These are phyloP conservation scores for Calephelis perditalis DNA, from an alignment of 2,888 invertebrate species.

Conservation along the genomic window DNA sequence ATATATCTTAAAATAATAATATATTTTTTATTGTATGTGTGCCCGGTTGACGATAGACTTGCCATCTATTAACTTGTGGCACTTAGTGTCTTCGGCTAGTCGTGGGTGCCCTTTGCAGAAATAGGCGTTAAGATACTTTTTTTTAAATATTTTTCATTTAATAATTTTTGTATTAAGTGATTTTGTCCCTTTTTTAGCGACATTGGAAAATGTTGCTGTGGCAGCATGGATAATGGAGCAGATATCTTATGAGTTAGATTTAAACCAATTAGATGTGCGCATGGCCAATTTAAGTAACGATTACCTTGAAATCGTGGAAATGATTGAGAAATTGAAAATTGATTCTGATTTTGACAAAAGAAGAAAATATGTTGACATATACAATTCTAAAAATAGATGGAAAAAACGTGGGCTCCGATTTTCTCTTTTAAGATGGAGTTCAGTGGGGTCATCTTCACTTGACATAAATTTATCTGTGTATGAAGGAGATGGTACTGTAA, in stretches of 20 bases:
- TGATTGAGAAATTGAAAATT: slow-evolving; percentile 61
- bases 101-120: too few relatives aligned
- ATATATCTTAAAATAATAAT: too few relatives aligned
- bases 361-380: slow-evolving; percentile 65
- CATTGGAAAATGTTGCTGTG: slow-evolving; percentile 81
- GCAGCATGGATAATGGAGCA: slow-evolving; percentile 82
- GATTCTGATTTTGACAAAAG: slow-evolving; percentile 62
- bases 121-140: too few relatives aligned
- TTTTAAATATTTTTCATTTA: too few relatives aligned
- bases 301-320: slow-evolving; percentile 54
- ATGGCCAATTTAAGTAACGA: slow-evolving; percentile 51
- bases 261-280: slow-evolving; percentile 77
- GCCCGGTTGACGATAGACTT: too few relatives aligned
- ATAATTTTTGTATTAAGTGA: too few relatives aligned
- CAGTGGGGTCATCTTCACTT: slow-evolving; percentile 64
- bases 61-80: too few relatives aligned
- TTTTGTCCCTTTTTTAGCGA: slow-evolving; percentile 52
- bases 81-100: too few relatives aligned
- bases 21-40: too few relatives aligned
- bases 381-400: slow-evolving; percentile 85
- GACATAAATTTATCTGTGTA: slow-evolving; percentile 82
- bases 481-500: slow-evolving; percentile 83
- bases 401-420: slow-evolving; percentile 86
- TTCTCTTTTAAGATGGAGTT: slow-evolving; percentile 82
- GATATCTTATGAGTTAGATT: slow-evolving; percentile 73